Conservation (phyloP, 2,888 invertebrate genomes). For the Tetragnatha montana region DNA sequence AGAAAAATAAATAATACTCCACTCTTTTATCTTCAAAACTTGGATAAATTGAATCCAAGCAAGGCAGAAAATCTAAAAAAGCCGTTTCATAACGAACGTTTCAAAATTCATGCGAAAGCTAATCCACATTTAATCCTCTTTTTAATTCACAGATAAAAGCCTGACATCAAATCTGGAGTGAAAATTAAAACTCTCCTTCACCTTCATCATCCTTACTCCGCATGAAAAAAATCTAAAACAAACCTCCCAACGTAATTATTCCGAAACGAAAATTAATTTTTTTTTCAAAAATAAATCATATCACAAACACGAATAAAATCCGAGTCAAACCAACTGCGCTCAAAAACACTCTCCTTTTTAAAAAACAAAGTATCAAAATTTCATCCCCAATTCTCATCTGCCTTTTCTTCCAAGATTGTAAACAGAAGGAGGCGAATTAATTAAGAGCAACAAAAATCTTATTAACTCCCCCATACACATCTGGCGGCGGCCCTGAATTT, state of each 20-base stretch:
- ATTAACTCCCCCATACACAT: conserved; percentile 8
- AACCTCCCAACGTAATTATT: background rate
- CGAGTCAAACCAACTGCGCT: background rate
- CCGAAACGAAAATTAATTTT: background rate
- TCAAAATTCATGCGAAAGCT: too few species aligned
- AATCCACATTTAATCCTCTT: too few species aligned
- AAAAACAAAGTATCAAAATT: background rate
- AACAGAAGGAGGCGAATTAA: background rate
- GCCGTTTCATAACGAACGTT: too few species aligned
- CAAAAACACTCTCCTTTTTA: too few species aligned
- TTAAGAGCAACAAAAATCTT: background rate
- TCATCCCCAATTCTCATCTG: background rate
- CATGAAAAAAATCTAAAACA: background rate
- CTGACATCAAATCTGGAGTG: too few species aligned
- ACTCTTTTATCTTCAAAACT: too few species aligned
- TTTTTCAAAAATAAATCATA: background rate
- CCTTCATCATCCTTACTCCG: background rate
- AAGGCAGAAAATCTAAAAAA: too few species aligned
- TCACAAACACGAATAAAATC: background rate
- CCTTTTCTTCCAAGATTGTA: background rate
- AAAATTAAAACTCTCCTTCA: too few species aligned
- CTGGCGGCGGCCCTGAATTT: conserved; percentile 13
- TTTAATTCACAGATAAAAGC: too few species aligned
- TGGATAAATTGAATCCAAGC: too few species aligned
- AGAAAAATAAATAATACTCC: background rate